A percentile compares a stretch with the other conserved stretches of the same genome.
phyloP scores from a whole-genome alignment of 2,888 invertebrate species.

The Lasioglossum morio region DNA sequence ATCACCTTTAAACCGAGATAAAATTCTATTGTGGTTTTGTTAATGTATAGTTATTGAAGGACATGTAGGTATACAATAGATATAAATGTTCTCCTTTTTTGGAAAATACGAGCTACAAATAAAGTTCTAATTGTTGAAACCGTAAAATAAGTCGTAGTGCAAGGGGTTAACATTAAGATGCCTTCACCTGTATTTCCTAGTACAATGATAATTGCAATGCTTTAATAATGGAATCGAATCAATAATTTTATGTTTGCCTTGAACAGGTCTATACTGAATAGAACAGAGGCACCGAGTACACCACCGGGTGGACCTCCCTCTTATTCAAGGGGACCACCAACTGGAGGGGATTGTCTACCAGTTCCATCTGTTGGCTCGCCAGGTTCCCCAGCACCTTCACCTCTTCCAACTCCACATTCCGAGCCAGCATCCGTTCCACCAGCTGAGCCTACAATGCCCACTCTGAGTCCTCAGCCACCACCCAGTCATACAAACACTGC shows the following conservation, averaged over 20 bases:
- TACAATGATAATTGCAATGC: not conserved
- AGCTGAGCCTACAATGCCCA: slow-evolving; percentile 89
- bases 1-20: no score
- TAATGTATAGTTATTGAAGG: no score
- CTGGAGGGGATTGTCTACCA: slow-evolving; percentile 82
- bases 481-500: slow-evolving; percentile 84
- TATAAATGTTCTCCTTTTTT: no score
- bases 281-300: slow-evolving; percentile 84
- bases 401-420: slow-evolving; percentile 89
- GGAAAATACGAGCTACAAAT: no score
- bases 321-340: slow-evolving; percentile 87
- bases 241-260: slow-evolving; percentile 40
- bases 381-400: slow-evolving; percentile 89
- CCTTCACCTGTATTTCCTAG: not conserved
- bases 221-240: not conserved
- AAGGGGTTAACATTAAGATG: not conserved
- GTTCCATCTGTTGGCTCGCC: slow-evolving; percentile 85
- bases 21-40: no score
- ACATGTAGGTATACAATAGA: no score
- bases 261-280: slow-evolving; percentile 76
- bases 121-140: no score
- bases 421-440: slow-evolving; percentile 89
- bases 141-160: no score
- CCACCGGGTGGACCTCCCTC: slow-evolving; percentile 89
- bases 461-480: slow-evolving; percentile 89